A percentile compares a stretch with the other conserved stretches of the same genome.
These are phyloP conservation scores for Heterodera carotae DNA, from an alignment of 1,140 invertebrate genomes.

Conservation along the genomic window DNA sequence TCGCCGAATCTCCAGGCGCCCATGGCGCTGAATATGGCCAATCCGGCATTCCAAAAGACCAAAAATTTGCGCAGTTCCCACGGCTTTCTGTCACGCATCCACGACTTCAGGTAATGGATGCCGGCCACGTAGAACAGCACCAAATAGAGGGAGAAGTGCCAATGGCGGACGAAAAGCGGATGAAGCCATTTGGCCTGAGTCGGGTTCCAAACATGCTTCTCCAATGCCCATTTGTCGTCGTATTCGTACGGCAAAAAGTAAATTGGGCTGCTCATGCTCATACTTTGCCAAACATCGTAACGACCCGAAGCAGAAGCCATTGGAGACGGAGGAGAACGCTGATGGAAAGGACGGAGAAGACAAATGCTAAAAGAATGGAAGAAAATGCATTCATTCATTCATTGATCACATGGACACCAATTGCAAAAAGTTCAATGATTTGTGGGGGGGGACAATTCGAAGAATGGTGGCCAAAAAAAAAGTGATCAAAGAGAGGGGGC, in stretches of 20 bases:
- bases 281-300: constrained; percentile 14
- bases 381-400: no score
- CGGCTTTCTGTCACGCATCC: constrained; percentile 81
- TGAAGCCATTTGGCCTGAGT: constrained; percentile 4
- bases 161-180: constrained; percentile 28
- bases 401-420: no score
- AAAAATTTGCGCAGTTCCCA: constrained; percentile 82
- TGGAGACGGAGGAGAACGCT: not conserved
- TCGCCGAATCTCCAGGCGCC: constrained; percentile 83
- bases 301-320: not conserved
- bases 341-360: no score
- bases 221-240: constrained; percentile 20
- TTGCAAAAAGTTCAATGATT: no score
- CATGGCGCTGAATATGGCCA: constrained; percentile 91
- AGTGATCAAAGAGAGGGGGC: not conserved
- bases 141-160: constrained; percentile 37
- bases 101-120: constrained; percentile 27
- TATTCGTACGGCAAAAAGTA: constrained; percentile 40
- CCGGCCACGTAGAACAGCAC: constrained; percentile 29
- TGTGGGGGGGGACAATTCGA: no score
- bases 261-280: constrained; percentile 14
- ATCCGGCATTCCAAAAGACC: constrained; percentile 82
- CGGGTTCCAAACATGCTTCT: constrained; percentile 34
- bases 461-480: not conserved
- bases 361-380: not conserved